These are phyloP conservation scores for Lasioglossum albipes DNA, from an alignment of 1,140 invertebrate genomes.

Conservation along the genomic window DNA sequence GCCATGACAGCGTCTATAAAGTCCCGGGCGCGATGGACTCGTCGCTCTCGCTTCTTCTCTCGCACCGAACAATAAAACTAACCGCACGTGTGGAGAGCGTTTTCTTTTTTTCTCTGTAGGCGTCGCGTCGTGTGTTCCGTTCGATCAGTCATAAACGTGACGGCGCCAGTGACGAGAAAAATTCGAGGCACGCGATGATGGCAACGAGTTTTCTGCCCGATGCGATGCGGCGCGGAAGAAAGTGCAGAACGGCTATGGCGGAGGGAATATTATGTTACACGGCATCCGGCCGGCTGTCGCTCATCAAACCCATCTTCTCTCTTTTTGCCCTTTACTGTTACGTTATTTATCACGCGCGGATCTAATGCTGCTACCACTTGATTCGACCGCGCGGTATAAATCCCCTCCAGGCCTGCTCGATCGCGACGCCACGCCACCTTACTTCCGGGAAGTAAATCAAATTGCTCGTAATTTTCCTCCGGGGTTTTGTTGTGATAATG, in stretches of 20 bases:
- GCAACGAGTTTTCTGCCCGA: slow-evolving; percentile 46
- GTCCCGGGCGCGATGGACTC: slow-evolving; percentile 4
- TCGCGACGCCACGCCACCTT: slow-evolving; percentile 40
- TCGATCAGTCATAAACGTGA: slow-evolving; percentile 36
- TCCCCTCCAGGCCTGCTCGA: slow-evolving; percentile 40
- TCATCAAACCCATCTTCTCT: slow-evolving; percentile 57
- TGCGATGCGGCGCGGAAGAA: slow-evolving; percentile 29
- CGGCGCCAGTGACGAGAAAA: slow-evolving; percentile 14
- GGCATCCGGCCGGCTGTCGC: slow-evolving; percentile 61
- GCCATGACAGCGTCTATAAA: neutral
- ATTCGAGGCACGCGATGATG: slow-evolving; percentile 11
- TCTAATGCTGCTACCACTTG: slow-evolving; percentile 51
- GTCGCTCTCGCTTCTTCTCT: neutral
- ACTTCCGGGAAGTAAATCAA: slow-evolving; percentile 66
- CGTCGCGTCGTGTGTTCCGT: slow-evolving; percentile 13
- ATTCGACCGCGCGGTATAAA: slow-evolving; percentile 28
- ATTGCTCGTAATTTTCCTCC: slow-evolving; percentile 58
- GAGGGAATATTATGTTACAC: slow-evolving; percentile 42
- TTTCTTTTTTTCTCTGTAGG: neutral
- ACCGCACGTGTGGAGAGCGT: neutral
- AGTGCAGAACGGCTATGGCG: neutral
- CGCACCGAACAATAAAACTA: slow-evolving; percentile 20
- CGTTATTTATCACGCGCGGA: slow-evolving; percentile 62
- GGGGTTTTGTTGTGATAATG: slow-evolving; percentile 57
- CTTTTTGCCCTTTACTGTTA: slow-evolving; percentile 60